These are phyloP conservation scores for Tenthredo distinguenda DNA, from an alignment of 2,888 invertebrate genomes.

Conservation along the genomic window DNA sequence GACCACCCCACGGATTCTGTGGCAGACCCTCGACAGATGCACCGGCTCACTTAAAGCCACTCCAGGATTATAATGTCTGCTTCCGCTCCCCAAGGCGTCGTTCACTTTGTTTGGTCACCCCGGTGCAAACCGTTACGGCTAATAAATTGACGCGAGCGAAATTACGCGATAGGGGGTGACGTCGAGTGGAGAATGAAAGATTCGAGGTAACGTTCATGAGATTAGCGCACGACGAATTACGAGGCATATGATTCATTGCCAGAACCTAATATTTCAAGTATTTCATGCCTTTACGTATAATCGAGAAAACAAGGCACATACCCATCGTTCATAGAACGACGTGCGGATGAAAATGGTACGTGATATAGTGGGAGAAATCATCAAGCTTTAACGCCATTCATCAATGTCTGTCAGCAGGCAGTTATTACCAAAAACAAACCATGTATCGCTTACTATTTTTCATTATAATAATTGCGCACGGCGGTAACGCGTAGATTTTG, in stretches of 20 bases:
- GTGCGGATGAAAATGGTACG: not conserved
- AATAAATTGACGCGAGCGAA: slow-evolving; percentile 45
- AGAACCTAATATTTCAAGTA: not conserved
- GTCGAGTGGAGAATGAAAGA: not conserved
- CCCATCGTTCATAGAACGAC: not conserved
- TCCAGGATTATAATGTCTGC: slow-evolving; percentile 51
- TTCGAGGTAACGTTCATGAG: not conserved
- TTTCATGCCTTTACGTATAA: not conserved
- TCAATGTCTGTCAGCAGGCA: not conserved
- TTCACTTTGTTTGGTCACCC: slow-evolving; percentile 51
- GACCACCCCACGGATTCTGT: slow-evolving; percentile 48
- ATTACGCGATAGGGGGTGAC: slow-evolving; percentile 42
- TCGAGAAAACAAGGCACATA: not conserved
- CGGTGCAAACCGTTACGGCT: slow-evolving; percentile 49
- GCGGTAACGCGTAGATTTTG: not conserved
- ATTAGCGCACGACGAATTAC: not conserved
- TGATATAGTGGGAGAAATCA: not conserved
- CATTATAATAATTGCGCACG: not conserved
- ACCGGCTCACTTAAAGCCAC: slow-evolving; percentile 52
- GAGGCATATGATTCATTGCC: not conserved
- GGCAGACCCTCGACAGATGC: slow-evolving; percentile 52
- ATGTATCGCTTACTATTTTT: not conserved
- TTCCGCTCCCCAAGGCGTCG: slow-evolving; percentile 49
- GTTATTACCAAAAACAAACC: not conserved
- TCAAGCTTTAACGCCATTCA: not conserved